phyloP scores from a whole-genome alignment of 2,797 vertebrate species.

The Channa striata region DNA sequence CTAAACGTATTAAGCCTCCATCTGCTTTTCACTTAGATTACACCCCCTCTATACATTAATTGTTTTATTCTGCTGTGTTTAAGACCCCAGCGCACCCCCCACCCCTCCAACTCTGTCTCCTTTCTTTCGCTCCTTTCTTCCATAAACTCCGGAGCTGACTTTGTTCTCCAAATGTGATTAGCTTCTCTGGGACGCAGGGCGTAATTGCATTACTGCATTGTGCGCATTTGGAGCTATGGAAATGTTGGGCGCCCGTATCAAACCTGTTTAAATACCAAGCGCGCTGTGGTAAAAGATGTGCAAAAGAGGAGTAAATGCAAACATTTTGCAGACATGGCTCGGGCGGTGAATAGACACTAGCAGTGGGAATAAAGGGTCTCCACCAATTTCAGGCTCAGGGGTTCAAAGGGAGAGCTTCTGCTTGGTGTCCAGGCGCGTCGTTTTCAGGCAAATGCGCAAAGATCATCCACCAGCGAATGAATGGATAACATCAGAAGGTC shows the following conservation, averaged over 20 bases:
- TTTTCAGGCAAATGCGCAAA: slow-evolving; percentile 46
- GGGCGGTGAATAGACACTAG: slow-evolving; percentile 67
- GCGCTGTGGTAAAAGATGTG: slow-evolving; percentile 65
- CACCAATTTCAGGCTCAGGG: slow-evolving; percentile 42
- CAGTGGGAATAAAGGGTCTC: slow-evolving; percentile 65
- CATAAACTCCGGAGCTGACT: slow-evolving; percentile 81
- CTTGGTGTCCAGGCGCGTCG: slow-evolving; percentile 75
- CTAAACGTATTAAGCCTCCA: slow-evolving; percentile 85
- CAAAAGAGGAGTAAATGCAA: slow-evolving; percentile 70
- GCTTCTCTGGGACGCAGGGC: slow-evolving; percentile 75
- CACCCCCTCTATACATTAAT: slow-evolving; percentile 79
- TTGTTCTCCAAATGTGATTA: slow-evolving; percentile 90
- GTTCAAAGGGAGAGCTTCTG: slow-evolving; percentile 66
- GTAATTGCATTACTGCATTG: slow-evolving; percentile 88
- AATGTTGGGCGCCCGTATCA: slow-evolving; percentile 79
- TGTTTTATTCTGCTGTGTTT: slow-evolving; percentile 80
- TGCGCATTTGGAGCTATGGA: slow-evolving; percentile 78
- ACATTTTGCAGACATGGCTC: slow-evolving; percentile 76
- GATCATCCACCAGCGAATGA: slow-evolving; percentile 75
- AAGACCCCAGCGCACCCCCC: slow-evolving; percentile 61
- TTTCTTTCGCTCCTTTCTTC: slow-evolving; percentile 74
- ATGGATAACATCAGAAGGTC: slow-evolving; percentile 31
- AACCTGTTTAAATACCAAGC: slow-evolving; percentile 83
- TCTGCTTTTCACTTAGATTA: slow-evolving; percentile 84
- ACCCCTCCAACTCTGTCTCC: slow-evolving; percentile 49